Percentiles rank a stretch among this genome's conserved stretches.
Conservation (phyloP, 2,113 vertebrate species). For the Pleuronectes platessa region DNA sequence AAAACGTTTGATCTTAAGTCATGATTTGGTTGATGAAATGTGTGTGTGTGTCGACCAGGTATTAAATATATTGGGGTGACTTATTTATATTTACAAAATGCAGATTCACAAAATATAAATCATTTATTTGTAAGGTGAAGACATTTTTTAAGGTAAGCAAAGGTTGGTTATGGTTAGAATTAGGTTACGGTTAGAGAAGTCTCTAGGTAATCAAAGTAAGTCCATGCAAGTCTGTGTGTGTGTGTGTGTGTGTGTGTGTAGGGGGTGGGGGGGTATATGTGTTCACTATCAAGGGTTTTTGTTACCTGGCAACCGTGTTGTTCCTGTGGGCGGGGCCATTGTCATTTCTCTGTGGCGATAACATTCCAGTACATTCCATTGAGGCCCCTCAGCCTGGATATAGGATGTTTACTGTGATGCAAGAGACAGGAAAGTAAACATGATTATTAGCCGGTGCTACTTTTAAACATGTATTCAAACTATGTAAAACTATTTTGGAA, state of each 20-base stretch:
- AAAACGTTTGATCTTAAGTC: too few species aligned
- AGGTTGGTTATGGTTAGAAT: neutral
- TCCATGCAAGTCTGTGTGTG: too few species aligned
- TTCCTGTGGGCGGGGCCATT: conserved; percentile 37
- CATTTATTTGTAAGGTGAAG: neutral
- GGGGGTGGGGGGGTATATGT: neutral
- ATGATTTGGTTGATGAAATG: too few species aligned
- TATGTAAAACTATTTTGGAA: neutral
- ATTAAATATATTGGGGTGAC: too few species aligned
- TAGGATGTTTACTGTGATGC: neutral
- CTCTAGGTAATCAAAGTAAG: neutral
- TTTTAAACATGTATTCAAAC: neutral
- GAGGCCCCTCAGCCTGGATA: neutral
- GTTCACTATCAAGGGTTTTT: conserved; percentile 37
- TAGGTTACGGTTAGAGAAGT: neutral
- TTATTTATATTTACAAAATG: too few species aligned
- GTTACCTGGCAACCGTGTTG: conserved; percentile 59
- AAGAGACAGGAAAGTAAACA: neutral
- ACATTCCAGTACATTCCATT: conserved; percentile 66
- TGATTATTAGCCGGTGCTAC: neutral
- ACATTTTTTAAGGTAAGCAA: neutral
- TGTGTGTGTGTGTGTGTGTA: too few species aligned
- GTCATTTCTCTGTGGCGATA: conserved; percentile 35
- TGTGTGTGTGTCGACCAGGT: too few species aligned
- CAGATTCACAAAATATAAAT: too few species aligned